Evolutionary conservation across 2,888 invertebrate species (phyloP).

Genomic region (Chrysodeixis includens): DNA sequence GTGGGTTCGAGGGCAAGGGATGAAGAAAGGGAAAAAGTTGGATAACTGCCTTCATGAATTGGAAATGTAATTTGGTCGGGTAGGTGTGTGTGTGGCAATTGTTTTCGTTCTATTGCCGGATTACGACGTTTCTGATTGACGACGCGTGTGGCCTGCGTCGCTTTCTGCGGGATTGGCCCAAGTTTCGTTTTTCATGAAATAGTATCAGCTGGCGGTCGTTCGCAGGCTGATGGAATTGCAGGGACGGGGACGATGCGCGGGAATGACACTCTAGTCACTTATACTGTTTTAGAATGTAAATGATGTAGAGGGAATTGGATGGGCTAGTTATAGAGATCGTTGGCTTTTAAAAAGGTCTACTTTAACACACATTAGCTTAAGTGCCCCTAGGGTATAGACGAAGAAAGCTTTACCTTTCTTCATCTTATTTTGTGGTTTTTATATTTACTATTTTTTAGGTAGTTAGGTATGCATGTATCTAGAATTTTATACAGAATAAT

Average conservation of each 20-base stretch:
- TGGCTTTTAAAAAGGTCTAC: neutral
- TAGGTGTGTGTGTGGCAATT: slow-evolving; percentile 80
- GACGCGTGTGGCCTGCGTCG: slow-evolving; percentile 55
- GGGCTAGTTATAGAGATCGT: neutral
- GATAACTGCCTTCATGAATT: slow-evolving; percentile 87
- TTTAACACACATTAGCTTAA: neutral
- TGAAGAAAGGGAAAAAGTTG: slow-evolving; percentile 67
- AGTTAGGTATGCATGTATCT: too few species aligned
- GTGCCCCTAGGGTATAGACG: neutral
- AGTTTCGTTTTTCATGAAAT: slow-evolving; percentile 28
- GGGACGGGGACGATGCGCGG: slow-evolving; percentile 27
- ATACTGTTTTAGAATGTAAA: slow-evolving; percentile 18
- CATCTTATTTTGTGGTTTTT: neutral
- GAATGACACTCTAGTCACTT: slow-evolving; percentile 5
- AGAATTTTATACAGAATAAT: neutral
- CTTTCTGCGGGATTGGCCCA: slow-evolving; percentile 25
- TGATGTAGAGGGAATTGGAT: neutral
- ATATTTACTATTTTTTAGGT: neutral
- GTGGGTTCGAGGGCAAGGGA: slow-evolving; percentile 54
- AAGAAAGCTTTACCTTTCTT: too few species aligned
- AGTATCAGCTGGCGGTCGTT: slow-evolving; percentile 42
- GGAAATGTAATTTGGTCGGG: slow-evolving; percentile 86
- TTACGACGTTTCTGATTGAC: slow-evolving; percentile 76
- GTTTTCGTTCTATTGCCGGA: slow-evolving; percentile 77
- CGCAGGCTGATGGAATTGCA: slow-evolving; percentile 47